Evolutionary conservation across 2,113 vertebrate genomes (phyloP).

Genomic region (Okapia johnstoni): DNA sequence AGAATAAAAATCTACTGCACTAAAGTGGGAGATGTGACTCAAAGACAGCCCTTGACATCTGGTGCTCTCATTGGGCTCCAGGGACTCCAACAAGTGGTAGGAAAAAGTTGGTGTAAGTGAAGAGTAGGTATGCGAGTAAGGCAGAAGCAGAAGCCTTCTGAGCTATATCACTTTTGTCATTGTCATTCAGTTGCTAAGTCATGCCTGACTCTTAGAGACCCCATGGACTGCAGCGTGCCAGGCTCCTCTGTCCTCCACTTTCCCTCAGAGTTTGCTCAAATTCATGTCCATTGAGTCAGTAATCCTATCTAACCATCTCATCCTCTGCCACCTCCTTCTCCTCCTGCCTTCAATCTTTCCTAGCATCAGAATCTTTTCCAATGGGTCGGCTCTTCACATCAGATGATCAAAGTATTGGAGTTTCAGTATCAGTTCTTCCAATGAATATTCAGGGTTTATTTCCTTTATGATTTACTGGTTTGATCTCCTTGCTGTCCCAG

Average conservation of each 20-base stretch:
- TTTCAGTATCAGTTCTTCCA: neutral
- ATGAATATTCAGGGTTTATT: neutral
- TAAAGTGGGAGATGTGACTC: neutral
- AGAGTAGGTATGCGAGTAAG: neutral
- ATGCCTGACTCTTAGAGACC: neutral
- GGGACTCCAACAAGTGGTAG: neutral
- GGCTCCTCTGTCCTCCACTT: neutral
- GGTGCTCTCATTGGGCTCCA: neutral
- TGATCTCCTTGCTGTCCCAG: neutral
- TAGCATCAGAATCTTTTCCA: neutral
- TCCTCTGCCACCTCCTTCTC: neutral
- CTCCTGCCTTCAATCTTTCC: neutral
- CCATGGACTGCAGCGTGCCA: neutral
- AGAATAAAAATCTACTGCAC: neutral
- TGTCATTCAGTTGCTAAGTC: neutral
- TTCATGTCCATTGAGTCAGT: neutral
- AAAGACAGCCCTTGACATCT: neutral
- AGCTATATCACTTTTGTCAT: neutral
- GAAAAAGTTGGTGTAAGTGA: neutral
- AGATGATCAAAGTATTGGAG: neutral
- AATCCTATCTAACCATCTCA: neutral
- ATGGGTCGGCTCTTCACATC: neutral
- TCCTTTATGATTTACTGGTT: neutral
- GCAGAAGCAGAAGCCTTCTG: neutral
- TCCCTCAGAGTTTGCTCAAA: neutral